Evolutionary conservation across 2,797 vertebrate species (phyloP).

Genomic region (Pteropus rufus): DNA sequence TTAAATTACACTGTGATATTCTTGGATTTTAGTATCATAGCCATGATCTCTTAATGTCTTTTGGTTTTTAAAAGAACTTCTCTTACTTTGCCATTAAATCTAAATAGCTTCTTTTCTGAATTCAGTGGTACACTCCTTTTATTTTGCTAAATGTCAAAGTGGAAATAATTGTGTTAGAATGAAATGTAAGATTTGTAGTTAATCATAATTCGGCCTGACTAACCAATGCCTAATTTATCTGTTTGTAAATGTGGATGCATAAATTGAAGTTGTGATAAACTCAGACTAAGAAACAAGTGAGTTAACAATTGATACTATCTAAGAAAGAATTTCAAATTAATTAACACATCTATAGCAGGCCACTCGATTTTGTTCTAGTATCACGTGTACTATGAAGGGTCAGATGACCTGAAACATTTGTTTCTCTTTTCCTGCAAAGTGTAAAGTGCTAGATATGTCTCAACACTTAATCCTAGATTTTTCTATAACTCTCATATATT

Average conservation of each 20-base stretch:
- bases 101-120: neutral
- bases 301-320: neutral
- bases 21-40: neutral
- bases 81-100: neutral
- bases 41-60: neutral
- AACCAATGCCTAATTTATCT: neutral
- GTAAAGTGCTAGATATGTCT: neutral
- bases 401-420: neutral
- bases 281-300: neutral
- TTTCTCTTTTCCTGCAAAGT: neutral
- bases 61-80: neutral
- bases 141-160: neutral
- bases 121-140: neutral
- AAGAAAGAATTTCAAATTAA: constrained; percentile 31
- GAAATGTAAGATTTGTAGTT: neutral
- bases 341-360: neutral
- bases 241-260: neutral
- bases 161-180: neutral
- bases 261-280: neutral
- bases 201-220: neutral
- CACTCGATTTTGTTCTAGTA: neutral
- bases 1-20: neutral
- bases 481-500: neutral
- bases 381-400: neutral
- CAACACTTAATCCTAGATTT: neutral